phyloP scores from a whole-genome alignment of 2,113 vertebrate species.

The Mormyrus lacerda region DNA sequence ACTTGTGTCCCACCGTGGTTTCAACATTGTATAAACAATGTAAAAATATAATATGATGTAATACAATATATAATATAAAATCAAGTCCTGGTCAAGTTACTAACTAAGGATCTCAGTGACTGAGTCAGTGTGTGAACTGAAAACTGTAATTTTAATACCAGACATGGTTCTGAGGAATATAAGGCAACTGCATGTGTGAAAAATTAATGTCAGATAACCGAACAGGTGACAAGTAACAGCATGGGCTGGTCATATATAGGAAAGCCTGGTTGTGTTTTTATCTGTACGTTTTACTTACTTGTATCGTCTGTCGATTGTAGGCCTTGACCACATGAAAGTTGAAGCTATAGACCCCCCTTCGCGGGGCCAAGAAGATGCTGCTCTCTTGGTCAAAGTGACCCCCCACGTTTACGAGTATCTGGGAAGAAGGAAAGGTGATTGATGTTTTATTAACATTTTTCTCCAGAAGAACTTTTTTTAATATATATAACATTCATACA shows the following conservation, averaged over 20 bases:
- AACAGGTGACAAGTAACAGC: background rate
- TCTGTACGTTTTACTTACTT: slow-evolving; percentile 49
- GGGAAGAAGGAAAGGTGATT: background rate
- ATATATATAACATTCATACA: background rate
- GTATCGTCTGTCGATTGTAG: slow-evolving; percentile 81
- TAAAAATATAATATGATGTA: background rate
- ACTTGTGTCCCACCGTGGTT: background rate
- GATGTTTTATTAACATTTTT: background rate
- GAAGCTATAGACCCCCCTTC: slow-evolving; percentile 78
- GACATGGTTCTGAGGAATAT: background rate
- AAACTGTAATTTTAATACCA: background rate
- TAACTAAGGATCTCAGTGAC: background rate
- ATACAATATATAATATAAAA: background rate
- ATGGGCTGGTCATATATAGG: background rate
- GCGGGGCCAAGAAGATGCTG: slow-evolving; percentile 73
- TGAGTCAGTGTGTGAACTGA: background rate
- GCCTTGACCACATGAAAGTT: slow-evolving; percentile 82
- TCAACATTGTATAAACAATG: background rate
- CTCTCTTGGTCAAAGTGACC: slow-evolving; percentile 74
- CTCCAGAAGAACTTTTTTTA: background rate
- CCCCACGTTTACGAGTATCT: slow-evolving; percentile 80
- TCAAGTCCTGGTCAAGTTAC: background rate
- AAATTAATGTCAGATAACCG: background rate
- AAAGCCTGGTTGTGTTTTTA: background rate
- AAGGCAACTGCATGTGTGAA: background rate